Base-by-base conservation (phyloP, 2,888 invertebrate species). In the Ditula angustiorana region DNA sequence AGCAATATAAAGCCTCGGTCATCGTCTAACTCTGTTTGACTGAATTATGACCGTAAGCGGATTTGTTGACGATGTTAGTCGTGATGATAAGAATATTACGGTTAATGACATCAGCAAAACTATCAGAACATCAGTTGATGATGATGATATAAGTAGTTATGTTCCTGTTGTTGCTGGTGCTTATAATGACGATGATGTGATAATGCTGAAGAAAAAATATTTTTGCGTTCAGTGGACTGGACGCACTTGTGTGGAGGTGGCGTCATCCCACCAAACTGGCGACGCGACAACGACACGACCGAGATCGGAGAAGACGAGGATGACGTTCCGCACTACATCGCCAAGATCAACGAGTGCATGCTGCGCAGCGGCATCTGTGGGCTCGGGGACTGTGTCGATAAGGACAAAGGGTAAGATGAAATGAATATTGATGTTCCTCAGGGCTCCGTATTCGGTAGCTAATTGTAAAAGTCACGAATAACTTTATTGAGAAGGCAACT, bases 341-440 rank as follows among this genome's bases (percentile, higher is more conserved):
- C 82, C 71, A 91, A 81, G 89, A 91, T 96, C 72, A 95, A 97
- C 86, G 96, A 97, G 89, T 96, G 97, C 83, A 95, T 95, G 79
- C 85, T 97, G 59, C 86, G 96, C 67, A 95, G 95, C 61, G 95
- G 95, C 72, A 95, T 97, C 77, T 96, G 97, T 76, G 95, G 95
- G 0, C 94, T 95, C 0, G 96, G 96, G 0, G 93, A 94, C 72
- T 97, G 97, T 77, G 91, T 95, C 44, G 96, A 97, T 77, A 95
- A 95, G 56, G 93, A 94, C 46, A 94, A 95, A 52, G 97, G 96
- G 79, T 93, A 53, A 76, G 82, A 5, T 28, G 24, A 13, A 53
- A 23, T 30, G 11, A 10, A 13, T n/a, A n/a, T n/a, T 5, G 11
- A n/a, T 2, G 5, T 46, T 1, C 46, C n/a, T 21, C 19, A 57